phyloP scores from a whole-genome alignment of 2,797 vertebrate species.

The Luscinia megarhynchos region DNA sequence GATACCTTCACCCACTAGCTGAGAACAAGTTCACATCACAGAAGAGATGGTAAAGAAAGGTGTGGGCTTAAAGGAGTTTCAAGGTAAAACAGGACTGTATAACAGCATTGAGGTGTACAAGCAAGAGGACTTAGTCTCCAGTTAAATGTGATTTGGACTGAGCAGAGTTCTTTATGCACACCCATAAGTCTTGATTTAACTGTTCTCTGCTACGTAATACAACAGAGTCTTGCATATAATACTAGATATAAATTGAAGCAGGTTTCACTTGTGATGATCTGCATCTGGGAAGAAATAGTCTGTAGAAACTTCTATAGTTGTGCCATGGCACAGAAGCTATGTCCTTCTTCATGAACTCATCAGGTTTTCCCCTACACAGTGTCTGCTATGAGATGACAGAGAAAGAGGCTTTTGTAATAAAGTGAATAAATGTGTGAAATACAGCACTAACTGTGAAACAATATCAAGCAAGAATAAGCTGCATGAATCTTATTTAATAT shows the following conservation, averaged over 20 bases:
- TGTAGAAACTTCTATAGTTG: background rate
- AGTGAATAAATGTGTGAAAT: background rate
- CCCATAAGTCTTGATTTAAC: background rate
- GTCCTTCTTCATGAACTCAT: background rate
- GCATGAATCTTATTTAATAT: background rate
- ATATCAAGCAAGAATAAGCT: background rate
- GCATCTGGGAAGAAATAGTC: background rate
- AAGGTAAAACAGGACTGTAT: background rate
- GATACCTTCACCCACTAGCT: background rate
- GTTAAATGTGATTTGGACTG: background rate
- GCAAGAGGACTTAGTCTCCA: background rate
- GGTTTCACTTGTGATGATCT: background rate
- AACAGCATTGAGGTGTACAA: background rate
- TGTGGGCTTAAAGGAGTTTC: background rate
- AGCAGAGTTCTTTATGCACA: background rate
- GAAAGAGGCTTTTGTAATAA: background rate
- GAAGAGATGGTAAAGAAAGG: background rate
- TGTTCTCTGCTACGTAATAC: background rate
- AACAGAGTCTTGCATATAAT: background rate
- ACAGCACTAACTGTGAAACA: background rate
- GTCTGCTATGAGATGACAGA: background rate
- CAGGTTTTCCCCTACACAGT: background rate
- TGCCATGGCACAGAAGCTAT: background rate
- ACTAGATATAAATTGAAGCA: background rate
- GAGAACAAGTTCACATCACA: background rate